Conservation (phyloP, 92 coral and sea anemone genomes). For the Zoanthus sansibaricus region DNA sequence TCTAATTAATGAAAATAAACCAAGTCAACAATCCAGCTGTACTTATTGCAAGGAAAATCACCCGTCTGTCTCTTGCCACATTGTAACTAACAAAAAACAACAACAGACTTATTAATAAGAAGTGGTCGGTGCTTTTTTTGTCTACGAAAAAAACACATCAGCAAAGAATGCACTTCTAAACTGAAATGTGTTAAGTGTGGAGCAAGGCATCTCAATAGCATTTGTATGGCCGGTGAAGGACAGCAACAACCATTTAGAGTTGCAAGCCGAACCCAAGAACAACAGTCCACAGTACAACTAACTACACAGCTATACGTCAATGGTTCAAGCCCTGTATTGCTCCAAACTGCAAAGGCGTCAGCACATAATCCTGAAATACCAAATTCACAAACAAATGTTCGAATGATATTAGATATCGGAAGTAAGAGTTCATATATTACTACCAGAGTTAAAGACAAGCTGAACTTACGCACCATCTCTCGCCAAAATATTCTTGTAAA, state of each 20-base stretch:
- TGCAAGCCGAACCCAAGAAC: neutral
- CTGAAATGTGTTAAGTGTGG: conserved; percentile 49
- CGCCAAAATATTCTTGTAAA: neutral
- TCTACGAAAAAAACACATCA: conserved; percentile 36
- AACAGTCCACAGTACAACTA: too few relatives aligned
- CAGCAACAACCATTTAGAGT: too few relatives aligned
- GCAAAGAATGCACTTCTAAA: conserved; percentile 22
- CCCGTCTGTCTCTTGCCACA: conserved; percentile 32
- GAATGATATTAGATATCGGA: neutral
- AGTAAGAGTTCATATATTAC: neutral
- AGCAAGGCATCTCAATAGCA: neutral
- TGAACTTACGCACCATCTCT: neutral
- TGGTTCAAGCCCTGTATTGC: too few relatives aligned
- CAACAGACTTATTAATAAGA: conserved; percentile 26
- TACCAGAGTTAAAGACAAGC: neutral
- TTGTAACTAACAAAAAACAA: conserved; percentile 44
- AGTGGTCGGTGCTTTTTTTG: conserved; percentile 57
- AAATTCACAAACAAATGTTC: neutral
- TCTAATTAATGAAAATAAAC: too few relatives aligned
- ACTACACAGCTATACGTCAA: too few relatives aligned
- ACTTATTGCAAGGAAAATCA: conserved; percentile 26
- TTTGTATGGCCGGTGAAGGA: neutral
- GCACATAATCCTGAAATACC: neutral
- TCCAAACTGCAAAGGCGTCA: too few relatives aligned
- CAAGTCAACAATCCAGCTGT: too few relatives aligned